Evolutionary conservation across 2,797 vertebrate species (phyloP).

Genomic region (Cynopterus sphinx): DNA sequence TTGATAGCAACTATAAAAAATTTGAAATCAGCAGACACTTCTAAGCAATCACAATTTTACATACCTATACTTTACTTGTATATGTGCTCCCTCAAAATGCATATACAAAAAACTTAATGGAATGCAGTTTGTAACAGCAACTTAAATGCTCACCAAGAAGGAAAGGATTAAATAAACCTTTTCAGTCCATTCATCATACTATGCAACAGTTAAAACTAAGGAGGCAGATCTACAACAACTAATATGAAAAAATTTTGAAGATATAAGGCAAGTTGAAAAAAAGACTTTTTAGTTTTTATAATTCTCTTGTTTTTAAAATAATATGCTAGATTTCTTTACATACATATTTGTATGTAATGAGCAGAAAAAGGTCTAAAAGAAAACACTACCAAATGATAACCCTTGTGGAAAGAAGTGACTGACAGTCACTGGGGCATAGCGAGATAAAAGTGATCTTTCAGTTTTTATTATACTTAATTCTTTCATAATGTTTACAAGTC

Average conservation of each 20-base stretch:
- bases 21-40: not conserved
- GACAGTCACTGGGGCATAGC: not conserved
- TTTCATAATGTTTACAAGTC: not conserved
- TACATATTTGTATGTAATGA: not conserved
- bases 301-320: not conserved
- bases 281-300: not conserved
- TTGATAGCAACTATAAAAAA: not conserved
- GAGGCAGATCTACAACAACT: not conserved
- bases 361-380: not conserved
- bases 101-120: not conserved
- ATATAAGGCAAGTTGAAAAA: not conserved
- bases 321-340: not conserved
- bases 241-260: not conserved
- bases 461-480: not conserved
- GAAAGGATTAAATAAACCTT: conserved; percentile 19
- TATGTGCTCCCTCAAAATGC: not conserved
- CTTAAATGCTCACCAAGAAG: not conserved
- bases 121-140: not conserved
- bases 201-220: not conserved
- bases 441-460: not conserved
- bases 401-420: not conserved
- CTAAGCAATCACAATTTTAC: not conserved
- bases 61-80: not conserved
- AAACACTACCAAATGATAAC: not conserved
- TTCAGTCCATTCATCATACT: not conserved